Percentiles rank a stretch among this genome's conserved stretches.
These are phyloP conservation scores for Camponotus pennsylvanicus DNA, from an alignment of 1,140 invertebrate genomes.

Conservation along the genomic window DNA sequence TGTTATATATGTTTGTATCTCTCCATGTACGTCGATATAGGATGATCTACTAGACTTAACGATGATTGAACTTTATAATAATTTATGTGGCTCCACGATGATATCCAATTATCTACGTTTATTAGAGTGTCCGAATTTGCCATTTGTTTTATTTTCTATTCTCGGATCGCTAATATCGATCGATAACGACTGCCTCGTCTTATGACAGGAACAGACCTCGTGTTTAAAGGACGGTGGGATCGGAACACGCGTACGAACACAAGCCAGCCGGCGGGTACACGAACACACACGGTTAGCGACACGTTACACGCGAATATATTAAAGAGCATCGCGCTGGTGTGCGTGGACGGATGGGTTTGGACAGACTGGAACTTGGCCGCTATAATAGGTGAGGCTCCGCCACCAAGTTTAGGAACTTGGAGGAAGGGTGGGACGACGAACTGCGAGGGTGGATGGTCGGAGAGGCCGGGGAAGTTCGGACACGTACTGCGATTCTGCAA, in stretches of 20 bases:
- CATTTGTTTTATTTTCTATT: not conserved
- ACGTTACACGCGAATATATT: constrained; percentile 54
- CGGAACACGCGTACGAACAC: constrained; percentile 42
- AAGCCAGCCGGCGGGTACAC: not conserved
- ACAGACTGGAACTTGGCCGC: constrained; percentile 57
- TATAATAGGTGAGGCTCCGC: constrained; percentile 52
- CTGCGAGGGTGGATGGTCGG: not conserved
- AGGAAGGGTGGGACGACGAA: constrained; percentile 7
- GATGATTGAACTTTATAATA: not conserved
- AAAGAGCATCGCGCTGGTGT: constrained; percentile 47
- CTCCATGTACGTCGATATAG: no score
- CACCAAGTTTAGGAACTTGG: constrained; percentile 64
- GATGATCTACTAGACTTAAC: not conserved
- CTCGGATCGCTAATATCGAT: constrained; percentile 1
- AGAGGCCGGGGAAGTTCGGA: constrained; percentile 65
- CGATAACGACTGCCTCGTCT: constrained; percentile 16
- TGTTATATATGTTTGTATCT: no score
- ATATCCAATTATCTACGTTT: not conserved
- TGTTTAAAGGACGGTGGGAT: constrained; percentile 27
- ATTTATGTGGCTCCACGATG: not conserved
- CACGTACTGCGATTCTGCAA: constrained; percentile 69
- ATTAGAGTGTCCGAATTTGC: not conserved
- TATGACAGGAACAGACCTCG: constrained; percentile 52
- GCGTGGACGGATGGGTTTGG: constrained; percentile 21
- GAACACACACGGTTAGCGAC: constrained; percentile 24